These are phyloP conservation scores for Archips xylosteana DNA, from an alignment of 2,888 invertebrate genomes.

Conservation along the genomic window DNA sequence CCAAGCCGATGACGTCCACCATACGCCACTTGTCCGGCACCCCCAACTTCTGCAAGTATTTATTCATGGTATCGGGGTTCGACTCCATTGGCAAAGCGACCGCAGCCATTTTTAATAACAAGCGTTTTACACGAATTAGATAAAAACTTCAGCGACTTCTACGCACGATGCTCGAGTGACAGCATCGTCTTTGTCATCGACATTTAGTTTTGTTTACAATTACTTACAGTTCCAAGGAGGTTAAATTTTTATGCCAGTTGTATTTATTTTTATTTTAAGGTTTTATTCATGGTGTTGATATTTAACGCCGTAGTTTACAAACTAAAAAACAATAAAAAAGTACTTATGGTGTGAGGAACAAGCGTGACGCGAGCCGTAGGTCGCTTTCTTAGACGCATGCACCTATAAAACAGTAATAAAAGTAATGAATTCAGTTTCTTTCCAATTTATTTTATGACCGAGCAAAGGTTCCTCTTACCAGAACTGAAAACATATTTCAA, in stretches of 20 bases:
- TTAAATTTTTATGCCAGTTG: background rate
- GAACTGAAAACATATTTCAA: constrained; percentile 38
- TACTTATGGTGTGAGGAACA: constrained; percentile 31
- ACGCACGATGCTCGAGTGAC: constrained; percentile 1
- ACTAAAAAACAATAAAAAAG: constrained; percentile 33
- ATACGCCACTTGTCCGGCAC: constrained; percentile 93
- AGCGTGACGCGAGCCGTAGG: constrained; percentile 12
- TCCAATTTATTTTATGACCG: constrained; percentile 29
- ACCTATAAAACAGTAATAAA: constrained; percentile 40
- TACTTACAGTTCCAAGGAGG: constrained; percentile 11
- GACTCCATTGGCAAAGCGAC: constrained; percentile 80
- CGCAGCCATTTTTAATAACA: constrained; percentile 54
- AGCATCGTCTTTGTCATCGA: background rate
- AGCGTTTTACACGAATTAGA: background rate
- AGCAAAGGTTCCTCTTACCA: constrained; percentile 30
- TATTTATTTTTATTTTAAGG: background rate
- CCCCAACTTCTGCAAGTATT: constrained; percentile 92
- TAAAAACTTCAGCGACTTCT: background rate
- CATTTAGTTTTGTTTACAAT: background rate
- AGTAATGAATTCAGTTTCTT: constrained; percentile 39
- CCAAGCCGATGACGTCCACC: constrained; percentile 96
- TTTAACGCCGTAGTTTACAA: constrained; percentile 37
- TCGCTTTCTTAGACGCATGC: constrained; percentile 12
- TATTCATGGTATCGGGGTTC: constrained; percentile 86
- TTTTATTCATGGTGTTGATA: constrained; percentile 31